phyloP scores from a whole-genome alignment of 2,797 vertebrate species.

The Rhinella marina region DNA sequence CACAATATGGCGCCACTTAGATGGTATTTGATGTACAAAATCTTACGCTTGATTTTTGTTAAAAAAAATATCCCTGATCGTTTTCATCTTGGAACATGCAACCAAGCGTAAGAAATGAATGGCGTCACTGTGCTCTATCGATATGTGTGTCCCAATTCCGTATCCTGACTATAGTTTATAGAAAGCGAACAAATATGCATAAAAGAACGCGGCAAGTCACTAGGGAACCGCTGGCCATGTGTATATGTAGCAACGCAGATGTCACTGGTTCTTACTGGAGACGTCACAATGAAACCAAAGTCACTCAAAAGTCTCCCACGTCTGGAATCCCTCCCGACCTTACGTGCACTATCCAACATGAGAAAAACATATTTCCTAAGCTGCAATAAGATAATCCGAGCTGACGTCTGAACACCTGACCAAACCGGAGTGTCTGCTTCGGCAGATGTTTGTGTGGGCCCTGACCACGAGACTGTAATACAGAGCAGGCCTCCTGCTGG shows the following conservation, averaged over 20 bases:
- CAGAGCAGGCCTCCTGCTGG: slow-evolving; percentile 4
- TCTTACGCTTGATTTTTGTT: too few relatives aligned
- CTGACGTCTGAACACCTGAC: slow-evolving; percentile 1
- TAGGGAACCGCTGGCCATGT: not conserved
- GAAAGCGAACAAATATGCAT: too few relatives aligned
- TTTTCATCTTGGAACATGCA: too few relatives aligned
- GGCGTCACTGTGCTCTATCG: too few relatives aligned
- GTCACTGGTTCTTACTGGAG: not conserved
- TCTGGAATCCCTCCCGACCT: not conserved
- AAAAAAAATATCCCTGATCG: too few relatives aligned
- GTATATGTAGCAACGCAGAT: not conserved
- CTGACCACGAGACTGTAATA: not conserved
- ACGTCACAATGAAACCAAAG: not conserved
- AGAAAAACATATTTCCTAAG: not conserved
- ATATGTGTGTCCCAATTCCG: too few relatives aligned
- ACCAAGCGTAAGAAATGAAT: too few relatives aligned
- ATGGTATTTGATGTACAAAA: too few relatives aligned
- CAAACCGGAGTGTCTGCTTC: slow-evolving; percentile 8
- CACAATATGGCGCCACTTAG: too few relatives aligned
- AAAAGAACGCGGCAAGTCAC: not conserved
- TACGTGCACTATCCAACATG: not conserved
- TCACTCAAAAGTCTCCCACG: not conserved
- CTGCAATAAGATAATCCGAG: not conserved
- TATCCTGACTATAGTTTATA: too few relatives aligned
- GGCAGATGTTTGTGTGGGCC: slow-evolving; percentile 7